Conservation (phyloP, 1,140 invertebrate species). For the Eueides isabella region DNA sequence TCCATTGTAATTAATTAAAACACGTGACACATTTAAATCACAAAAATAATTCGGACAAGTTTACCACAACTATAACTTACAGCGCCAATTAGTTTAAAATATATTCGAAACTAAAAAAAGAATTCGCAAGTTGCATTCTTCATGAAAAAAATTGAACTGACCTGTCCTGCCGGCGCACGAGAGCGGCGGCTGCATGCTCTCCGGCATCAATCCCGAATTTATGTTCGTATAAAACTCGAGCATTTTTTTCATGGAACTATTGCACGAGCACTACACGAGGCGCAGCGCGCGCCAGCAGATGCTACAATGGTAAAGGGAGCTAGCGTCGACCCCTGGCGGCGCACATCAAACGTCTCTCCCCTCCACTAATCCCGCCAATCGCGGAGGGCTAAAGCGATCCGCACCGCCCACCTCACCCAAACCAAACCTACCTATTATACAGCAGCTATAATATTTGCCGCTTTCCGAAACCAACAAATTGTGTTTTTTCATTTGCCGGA, state of each 20-base stretch:
- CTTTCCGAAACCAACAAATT: conserved; percentile 65
- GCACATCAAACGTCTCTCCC: conserved; percentile 40
- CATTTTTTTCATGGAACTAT: conserved; percentile 65
- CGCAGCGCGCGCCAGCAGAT: conserved; percentile 50
- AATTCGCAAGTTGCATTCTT: conserved; percentile 21
- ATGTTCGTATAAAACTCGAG: conserved; percentile 79
- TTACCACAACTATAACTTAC: background rate
- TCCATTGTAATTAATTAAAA: background rate
- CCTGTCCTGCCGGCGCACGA: conserved; percentile 81
- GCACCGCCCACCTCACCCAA: conserved; percentile 58
- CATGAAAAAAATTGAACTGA: conserved; percentile 45
- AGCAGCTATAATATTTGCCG: conserved; percentile 68
- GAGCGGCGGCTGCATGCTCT: conserved; percentile 76
- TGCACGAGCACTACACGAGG: conserved; percentile 49
- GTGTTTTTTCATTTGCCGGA: conserved; percentile 50
- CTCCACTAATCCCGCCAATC: conserved; percentile 59
- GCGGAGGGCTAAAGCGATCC: conserved; percentile 26
- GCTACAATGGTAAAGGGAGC: conserved; percentile 55
- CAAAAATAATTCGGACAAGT: background rate
- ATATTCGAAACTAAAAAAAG: background rate
- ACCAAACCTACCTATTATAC: conserved; percentile 72
- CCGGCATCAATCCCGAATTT: conserved; percentile 80
- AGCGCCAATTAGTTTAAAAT: background rate
- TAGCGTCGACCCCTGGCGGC: conserved; percentile 41
- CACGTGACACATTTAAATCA: background rate